phyloP scores from a whole-genome alignment of 2,113 vertebrate genomes.

The Rousettus leschenaultii region DNA sequence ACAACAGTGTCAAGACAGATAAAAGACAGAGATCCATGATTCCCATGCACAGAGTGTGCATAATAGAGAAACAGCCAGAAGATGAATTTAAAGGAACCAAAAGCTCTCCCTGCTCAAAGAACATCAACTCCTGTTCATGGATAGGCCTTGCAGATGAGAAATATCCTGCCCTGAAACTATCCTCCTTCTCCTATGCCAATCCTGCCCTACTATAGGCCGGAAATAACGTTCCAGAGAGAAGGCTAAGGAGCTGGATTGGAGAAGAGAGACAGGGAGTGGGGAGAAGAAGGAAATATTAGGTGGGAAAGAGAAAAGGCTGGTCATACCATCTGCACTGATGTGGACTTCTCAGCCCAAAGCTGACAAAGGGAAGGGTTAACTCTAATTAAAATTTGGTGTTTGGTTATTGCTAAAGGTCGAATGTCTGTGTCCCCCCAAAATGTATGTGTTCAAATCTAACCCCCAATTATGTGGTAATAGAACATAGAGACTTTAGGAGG shows the following conservation, averaged over 20 bases:
- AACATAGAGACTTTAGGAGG: background rate
- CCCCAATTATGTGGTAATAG: background rate
- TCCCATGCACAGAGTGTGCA: background rate
- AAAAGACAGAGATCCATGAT: background rate
- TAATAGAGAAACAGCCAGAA: background rate
- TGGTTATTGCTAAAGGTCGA: background rate
- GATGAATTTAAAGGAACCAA: background rate
- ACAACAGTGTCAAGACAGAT: background rate
- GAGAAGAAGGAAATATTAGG: accelerated
- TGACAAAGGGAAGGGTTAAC: background rate
- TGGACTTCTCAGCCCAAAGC: background rate
- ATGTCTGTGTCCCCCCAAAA: background rate
- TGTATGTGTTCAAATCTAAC: background rate
- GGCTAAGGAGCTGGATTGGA: background rate
- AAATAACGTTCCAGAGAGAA: background rate
- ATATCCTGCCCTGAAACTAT: background rate
- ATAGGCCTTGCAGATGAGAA: background rate
- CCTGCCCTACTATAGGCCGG: background rate
- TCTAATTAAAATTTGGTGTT: background rate
- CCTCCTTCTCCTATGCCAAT: background rate
- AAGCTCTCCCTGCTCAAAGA: background rate
- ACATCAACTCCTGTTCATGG: background rate
- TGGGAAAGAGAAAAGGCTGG: background rate
- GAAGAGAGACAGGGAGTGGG: background rate
- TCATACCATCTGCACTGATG: background rate